Evolutionary conservation across 2,797 vertebrate species (phyloP), one percentile per base, ranked within the genome.

Genomic region (Channa striata): DNA sequence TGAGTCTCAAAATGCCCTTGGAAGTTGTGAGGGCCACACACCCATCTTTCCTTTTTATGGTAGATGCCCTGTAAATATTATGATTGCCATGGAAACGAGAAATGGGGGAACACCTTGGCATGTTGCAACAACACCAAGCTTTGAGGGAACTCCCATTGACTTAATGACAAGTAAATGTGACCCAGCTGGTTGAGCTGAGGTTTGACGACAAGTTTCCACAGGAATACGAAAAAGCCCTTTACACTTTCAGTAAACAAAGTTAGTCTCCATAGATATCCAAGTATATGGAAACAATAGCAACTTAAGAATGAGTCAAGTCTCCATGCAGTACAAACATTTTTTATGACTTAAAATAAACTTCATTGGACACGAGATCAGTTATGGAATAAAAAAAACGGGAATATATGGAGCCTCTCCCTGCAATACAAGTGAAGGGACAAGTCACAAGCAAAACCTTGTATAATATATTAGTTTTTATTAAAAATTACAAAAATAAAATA

Each of bases 71-170:
- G 2, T 61, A 46, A 61, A 63, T 87, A 58, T 85, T 89, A 11
- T 83, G 61, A 62, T 78, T 65, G 23, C 73, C 17, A 85, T 75
- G 81, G 80, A 54, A 68, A 86, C 49, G 46, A 48, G 11, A 11
- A 68, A 58, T 0, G 0, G 8, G 64, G 74, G 70, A 11, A 63
- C 23, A 73, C 76, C 63, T 64, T 40, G 7, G 3, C 1, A 4
- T 11, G n/a, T 1, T 50, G 42, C 2, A 50, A 54, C 10, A 34
- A 2, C 0, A 1, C 20, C 13, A 39, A 0, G 0, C 2, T 59
- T 2, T 23, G 3, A 56, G 72, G 86, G 69, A 90, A 89, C 78
- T 78, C 78, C 83, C 78, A 51, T 78, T 16, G 16, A 30, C 1
- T n/a, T 10, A 3, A 6, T 39, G 2, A 11, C 0, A 47, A 25